Evolutionary conservation across 2,888 invertebrate species (phyloP), one percentile per base, ranked within the genome.

Genomic region (Latrodectus elegans): DNA sequence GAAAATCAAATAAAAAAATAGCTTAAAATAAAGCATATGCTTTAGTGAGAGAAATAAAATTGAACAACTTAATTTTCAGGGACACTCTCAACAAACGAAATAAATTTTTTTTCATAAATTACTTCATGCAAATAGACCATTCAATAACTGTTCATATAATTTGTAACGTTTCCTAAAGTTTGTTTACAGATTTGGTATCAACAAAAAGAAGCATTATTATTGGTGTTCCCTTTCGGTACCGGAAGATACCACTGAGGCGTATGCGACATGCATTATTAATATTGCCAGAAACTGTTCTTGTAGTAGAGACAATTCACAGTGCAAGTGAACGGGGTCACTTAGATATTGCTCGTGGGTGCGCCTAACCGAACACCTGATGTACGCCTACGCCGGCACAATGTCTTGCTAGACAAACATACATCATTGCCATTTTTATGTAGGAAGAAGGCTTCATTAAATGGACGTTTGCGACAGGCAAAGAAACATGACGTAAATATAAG

Each of bases 311-410:
- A 60, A 68, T 53, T 70, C 49, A 17, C 49, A 73, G 74, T 17
- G 85, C 51, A 80, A 74, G 70, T 83, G 75, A 85, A 85, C 80
- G 75, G 85, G 85, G 85, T 85, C 85, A 85, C 60, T 80, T 74
- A 72, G 26, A 67, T 67, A 15, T 38, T 72, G 74, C 52, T 22
- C 68, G 80, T 85, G 85, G 85, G 85, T 80, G 85, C 80, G 85
- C 80, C 84, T 64, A 74, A 65, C 22, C 74, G 76, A 79, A 85
- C 85, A 85, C 85, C 85, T 85, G 85, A 80, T 51, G n/a, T 68
- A 74, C 79, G 49, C 85, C 80, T 75, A 80, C 85, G 71, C 84
- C 51, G 55, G 17, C 60, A 14, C 51, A 17, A 49, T 11, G 10
- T 68, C 26, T 64, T 51, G 71, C 51, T 52, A 60, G 72, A 80